Conservation (phyloP, 2,888 invertebrate genomes). For the Acanthacorydalis orientalis region DNA sequence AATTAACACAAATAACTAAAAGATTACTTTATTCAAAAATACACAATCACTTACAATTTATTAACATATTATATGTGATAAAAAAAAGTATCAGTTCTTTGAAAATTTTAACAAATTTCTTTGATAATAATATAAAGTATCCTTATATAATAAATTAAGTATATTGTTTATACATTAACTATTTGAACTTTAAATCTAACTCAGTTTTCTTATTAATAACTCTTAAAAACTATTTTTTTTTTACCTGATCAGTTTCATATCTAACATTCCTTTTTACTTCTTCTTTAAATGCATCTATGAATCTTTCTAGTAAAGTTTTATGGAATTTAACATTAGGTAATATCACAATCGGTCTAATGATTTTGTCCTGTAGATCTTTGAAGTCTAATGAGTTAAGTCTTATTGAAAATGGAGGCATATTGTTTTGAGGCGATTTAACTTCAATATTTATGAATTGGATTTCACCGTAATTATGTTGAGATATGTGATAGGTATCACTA, state of each 20-base stretch:
- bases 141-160: too few species aligned
- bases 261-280: slow-evolving; percentile 52
- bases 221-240: slow-evolving; percentile 1
- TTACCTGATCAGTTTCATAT: slow-evolving; percentile 38
- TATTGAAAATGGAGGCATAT: slow-evolving; percentile 43
- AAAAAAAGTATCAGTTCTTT: too few species aligned
- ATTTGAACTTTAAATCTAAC: not conserved
- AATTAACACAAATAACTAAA: too few species aligned
- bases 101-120: too few species aligned
- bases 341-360: slow-evolving; percentile 48
- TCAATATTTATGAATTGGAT: slow-evolving; percentile 72
- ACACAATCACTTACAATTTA: too few species aligned
- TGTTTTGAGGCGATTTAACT: slow-evolving; percentile 44
- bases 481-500: slow-evolving; percentile 54
- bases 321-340: slow-evolving; percentile 54
- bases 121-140: too few species aligned
- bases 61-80: too few species aligned
- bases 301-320: slow-evolving; percentile 65
- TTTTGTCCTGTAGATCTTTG: slow-evolving; percentile 54
- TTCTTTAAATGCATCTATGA: slow-evolving; percentile 67
- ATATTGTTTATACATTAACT: too few species aligned
- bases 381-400: slow-evolving; percentile 65
- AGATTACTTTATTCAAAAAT: too few species aligned
- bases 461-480: slow-evolving; percentile 22
- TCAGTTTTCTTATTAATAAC: not conserved